Conservation (phyloP, 2,113 vertebrate genomes). For the Gobius niger region DNA sequence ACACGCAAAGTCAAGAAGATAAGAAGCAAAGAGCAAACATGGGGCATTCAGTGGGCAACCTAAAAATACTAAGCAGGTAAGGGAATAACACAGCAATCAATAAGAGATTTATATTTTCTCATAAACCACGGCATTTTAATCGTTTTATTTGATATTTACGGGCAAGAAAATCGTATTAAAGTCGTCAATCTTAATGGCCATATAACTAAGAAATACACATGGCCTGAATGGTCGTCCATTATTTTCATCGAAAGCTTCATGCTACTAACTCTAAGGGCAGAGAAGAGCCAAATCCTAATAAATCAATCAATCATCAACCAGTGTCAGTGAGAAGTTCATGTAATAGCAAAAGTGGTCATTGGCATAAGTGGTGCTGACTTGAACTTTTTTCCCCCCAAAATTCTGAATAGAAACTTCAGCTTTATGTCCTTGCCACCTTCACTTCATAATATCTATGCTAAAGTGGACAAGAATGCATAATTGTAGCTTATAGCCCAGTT, state of each 20-base stretch:
- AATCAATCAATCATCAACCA: not conserved
- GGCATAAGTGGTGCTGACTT: too few species aligned
- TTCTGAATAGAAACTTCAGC: too few species aligned
- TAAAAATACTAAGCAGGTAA: not conserved
- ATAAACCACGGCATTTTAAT: not conserved
- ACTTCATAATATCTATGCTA: too few species aligned
- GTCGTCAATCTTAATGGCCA: not conserved
- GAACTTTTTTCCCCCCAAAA: too few species aligned
- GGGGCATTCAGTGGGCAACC: not conserved
- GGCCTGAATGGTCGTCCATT: not conserved
- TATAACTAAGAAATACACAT: not conserved
- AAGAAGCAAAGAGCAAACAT: not conserved
- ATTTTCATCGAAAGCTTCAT: not conserved
- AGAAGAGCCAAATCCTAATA: not conserved
- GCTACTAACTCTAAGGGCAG: not conserved
- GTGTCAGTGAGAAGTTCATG: not conserved
- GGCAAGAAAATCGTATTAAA: not conserved
- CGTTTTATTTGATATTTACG: not conserved
- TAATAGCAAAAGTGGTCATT: too few species aligned
- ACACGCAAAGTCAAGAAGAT: slow-evolving; percentile 14
- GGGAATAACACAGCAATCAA: too few species aligned
- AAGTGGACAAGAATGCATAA: too few species aligned
- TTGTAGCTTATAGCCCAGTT: too few species aligned
- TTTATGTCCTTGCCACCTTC: too few species aligned
- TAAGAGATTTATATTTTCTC: too few species aligned